These are phyloP conservation scores for Conistra vaccinii DNA, from an alignment of 2,888 invertebrate genomes.

Conservation along the genomic window DNA sequence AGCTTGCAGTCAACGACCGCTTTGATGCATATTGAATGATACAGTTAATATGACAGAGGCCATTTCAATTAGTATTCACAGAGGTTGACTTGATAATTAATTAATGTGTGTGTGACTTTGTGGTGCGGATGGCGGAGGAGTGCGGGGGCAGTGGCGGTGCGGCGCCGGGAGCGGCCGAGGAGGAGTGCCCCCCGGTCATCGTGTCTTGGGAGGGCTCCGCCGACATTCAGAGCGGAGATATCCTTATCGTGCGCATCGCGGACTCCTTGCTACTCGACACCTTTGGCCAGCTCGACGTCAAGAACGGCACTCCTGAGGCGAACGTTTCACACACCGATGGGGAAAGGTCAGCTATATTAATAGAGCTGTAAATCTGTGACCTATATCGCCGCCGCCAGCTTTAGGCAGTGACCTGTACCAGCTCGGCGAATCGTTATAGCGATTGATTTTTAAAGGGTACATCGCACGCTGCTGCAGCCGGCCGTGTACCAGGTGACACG, in stretches of 20 bases:
- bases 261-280: constrained; percentile 90
- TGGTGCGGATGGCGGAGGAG: constrained; percentile 85
- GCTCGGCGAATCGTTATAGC: constrained; percentile 43
- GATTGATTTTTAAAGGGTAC: constrained; percentile 82
- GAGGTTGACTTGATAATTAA: constrained; percentile 76
- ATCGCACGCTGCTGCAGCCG: constrained; percentile 90
- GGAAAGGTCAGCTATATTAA: constrained; percentile 78
- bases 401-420: constrained; percentile 55
- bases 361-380: constrained; percentile 49
- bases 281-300: constrained; percentile 72
- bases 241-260: constrained; percentile 93
- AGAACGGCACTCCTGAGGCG: constrained; percentile 75
- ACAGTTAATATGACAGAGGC: constrained; percentile 56
- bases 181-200: constrained; percentile 90
- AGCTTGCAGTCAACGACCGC: constrained; percentile 20
- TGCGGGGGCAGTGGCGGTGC: constrained; percentile 74
- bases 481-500: constrained; percentile 93
- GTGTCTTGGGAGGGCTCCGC: constrained; percentile 92
- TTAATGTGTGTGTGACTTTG: constrained; percentile 79
- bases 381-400: constrained; percentile 43
- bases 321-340: constrained; percentile 77
- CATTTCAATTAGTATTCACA: constrained; percentile 73
- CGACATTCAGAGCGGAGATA: constrained; percentile 94
- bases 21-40: constrained; percentile 52
- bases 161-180: constrained; percentile 75